These are phyloP conservation scores for Alethe diademata DNA, from an alignment of 2,113 vertebrate species.

Conservation along the genomic window DNA sequence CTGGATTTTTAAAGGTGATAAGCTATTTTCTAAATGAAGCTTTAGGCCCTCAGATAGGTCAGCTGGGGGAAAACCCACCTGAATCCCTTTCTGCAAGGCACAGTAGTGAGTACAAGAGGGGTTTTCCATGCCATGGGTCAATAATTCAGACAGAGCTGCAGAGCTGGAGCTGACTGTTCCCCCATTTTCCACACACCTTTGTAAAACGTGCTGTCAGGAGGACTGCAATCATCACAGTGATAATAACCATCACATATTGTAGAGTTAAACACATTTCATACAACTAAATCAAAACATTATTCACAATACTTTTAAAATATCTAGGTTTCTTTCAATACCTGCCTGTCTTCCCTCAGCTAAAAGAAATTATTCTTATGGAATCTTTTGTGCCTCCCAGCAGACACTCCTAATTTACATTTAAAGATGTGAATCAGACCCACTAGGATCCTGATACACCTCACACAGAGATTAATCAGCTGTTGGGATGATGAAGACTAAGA, in stretches of 20 bases:
- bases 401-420: neutral
- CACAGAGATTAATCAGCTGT: neutral
- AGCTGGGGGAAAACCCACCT: neutral
- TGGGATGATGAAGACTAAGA: neutral
- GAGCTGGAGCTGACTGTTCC: neutral
- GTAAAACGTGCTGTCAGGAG: neutral
- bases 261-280: neutral
- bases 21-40: neutral
- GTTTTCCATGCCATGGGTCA: neutral
- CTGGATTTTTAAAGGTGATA: neutral
- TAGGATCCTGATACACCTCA: neutral
- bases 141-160: neutral
- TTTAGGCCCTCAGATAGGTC: neutral
- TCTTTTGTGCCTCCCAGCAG: neutral
- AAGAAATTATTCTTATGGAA: neutral
- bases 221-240: neutral
- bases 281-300: neutral
- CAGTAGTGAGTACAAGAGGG: neutral
- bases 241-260: neutral
- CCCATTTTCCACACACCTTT: neutral
- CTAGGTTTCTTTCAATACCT: neutral
- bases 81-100: neutral
- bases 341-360: neutral
- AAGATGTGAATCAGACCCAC: neutral
- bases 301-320: neutral